Conservation (phyloP, 2,797 vertebrate genomes). For the Carduelis carduelis region DNA sequence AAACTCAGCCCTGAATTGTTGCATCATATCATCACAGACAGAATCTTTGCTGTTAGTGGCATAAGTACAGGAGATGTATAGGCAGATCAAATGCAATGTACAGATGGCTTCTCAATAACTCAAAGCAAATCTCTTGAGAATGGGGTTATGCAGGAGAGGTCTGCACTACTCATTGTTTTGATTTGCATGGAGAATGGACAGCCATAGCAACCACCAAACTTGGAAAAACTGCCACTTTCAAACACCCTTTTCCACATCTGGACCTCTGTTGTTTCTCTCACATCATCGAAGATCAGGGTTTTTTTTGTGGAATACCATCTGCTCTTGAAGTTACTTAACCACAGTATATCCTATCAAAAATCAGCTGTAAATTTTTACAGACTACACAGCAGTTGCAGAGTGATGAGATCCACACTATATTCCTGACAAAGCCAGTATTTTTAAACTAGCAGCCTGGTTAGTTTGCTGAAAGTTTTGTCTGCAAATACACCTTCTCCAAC, state of each 20-base stretch:
- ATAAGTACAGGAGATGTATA: background rate
- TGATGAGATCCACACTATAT: background rate
- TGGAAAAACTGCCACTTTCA: background rate
- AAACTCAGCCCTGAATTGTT: background rate
- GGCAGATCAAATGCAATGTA: background rate
- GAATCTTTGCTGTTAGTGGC: background rate
- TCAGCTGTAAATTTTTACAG: background rate
- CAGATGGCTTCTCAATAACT: background rate
- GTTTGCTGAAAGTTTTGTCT: background rate
- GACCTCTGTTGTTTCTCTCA: background rate
- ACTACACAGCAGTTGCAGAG: background rate
- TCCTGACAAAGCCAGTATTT: background rate
- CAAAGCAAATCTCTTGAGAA: background rate
- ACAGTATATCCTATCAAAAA: background rate
- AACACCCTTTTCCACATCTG: background rate
- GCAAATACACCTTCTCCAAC: background rate
- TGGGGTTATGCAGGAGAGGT: background rate
- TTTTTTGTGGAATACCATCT: background rate
- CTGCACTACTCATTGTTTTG: background rate
- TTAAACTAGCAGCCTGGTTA: background rate
- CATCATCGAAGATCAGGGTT: fast-evolving
- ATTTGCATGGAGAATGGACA: background rate
- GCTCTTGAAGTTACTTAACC: background rate
- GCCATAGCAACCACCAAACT: background rate
- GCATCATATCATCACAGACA: background rate